These are phyloP conservation scores for Coenonympha arcania DNA, from an alignment of 2,888 invertebrate species.

Conservation along the genomic window DNA sequence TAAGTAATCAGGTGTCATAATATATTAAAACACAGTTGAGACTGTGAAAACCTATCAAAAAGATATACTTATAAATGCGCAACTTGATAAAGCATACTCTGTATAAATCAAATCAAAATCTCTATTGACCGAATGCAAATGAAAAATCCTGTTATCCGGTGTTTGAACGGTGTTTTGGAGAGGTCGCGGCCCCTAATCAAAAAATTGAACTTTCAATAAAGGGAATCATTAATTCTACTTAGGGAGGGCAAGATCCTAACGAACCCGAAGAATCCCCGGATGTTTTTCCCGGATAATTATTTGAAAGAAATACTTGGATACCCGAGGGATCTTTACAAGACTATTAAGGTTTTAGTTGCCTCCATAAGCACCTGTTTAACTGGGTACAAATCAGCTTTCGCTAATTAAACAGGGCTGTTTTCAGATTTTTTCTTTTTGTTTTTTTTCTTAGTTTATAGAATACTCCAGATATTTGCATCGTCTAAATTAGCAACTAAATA, in stretches of 20 bases:
- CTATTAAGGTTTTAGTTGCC: conserved; percentile 24
- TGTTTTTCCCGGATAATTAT: conserved; percentile 69
- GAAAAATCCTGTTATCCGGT: conserved; percentile 66
- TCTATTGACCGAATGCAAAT: conserved; percentile 68
- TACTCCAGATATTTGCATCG: too few relatives aligned
- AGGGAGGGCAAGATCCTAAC: conserved; percentile 59
- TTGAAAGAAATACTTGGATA: conserved; percentile 42
- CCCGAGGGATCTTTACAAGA: conserved; percentile 29
- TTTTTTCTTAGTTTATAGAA: too few relatives aligned
- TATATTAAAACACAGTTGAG: too few relatives aligned
- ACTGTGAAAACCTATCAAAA: not conserved
- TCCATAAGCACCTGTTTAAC: conserved; percentile 19
- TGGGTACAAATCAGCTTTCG: conserved; percentile 17
- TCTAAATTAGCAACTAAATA: too few relatives aligned
- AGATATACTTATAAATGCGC: conserved; percentile 20
- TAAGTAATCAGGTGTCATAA: too few relatives aligned
- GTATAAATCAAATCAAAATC: conserved; percentile 50
- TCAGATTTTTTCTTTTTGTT: not conserved
- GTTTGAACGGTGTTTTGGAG: conserved; percentile 60
- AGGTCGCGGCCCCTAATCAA: conserved; percentile 73
- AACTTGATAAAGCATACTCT: conserved; percentile 29
- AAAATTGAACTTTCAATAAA: conserved; percentile 83
- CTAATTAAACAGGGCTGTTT: conserved; percentile 8
- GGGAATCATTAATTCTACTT: conserved; percentile 79
- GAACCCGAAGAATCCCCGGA: conserved; percentile 63